These are phyloP conservation scores for Gobius niger DNA, from an alignment of 2,113 vertebrate genomes.

Conservation along the genomic window DNA sequence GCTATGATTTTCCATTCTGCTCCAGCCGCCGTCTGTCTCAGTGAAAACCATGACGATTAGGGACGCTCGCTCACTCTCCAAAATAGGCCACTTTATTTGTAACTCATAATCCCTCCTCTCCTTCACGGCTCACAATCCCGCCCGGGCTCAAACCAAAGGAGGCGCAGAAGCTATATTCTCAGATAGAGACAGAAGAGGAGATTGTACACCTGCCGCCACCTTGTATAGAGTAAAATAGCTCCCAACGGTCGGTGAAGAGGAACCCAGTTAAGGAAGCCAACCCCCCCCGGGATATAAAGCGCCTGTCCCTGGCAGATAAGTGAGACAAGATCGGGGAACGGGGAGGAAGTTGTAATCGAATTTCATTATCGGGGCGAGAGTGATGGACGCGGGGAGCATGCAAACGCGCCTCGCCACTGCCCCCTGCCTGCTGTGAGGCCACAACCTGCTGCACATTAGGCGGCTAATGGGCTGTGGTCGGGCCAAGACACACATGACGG, in stretches of 20 bases:
- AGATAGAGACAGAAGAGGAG: neutral
- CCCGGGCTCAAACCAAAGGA: conserved; percentile 21
- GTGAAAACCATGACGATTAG: conserved; percentile 52
- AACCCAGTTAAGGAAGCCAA: conserved; percentile 43
- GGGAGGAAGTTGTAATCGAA: conserved; percentile 63
- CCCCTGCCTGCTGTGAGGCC: neutral
- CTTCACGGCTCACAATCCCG: conserved; percentile 54
- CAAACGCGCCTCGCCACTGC: conserved; percentile 19
- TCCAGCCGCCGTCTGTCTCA: conserved; percentile 13
- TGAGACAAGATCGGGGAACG: conserved; percentile 48
- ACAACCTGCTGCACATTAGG: conserved; percentile 5
- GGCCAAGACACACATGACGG: neutral
- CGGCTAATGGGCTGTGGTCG: neutral
- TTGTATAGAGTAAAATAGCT: conserved; percentile 26
- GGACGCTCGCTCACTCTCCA: conserved; percentile 38
- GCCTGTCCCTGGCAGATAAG: conserved; percentile 69
- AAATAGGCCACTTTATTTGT: conserved; percentile 49
- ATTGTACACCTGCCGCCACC: conserved; percentile 39
- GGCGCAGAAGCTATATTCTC: conserved; percentile 7
- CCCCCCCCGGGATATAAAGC: conserved; percentile 30
- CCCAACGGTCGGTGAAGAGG: conserved; percentile 24
- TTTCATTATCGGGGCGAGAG: conserved; percentile 62
- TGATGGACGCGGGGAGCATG: conserved; percentile 29
- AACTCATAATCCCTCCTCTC: conserved; percentile 42
- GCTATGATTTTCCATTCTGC: conserved; percentile 38